Percentiles rank a stretch among this genome's conserved stretches.
Conservation (phyloP, 2,888 invertebrate species). For the Leucophenga montana region DNA sequence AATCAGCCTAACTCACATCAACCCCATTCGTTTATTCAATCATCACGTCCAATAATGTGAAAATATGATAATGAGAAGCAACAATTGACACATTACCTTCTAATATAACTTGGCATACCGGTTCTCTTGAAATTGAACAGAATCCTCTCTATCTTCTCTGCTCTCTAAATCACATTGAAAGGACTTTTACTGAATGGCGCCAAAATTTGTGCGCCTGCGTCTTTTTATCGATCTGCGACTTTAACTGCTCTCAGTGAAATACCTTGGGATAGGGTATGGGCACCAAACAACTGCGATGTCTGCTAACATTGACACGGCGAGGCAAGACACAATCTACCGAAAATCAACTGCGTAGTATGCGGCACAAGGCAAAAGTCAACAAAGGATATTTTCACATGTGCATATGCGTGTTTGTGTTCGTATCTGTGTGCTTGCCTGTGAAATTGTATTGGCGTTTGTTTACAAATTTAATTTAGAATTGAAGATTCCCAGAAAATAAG, state of each 20-base stretch:
- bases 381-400: constrained; percentile 31
- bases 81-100: not conserved
- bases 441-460: not conserved
- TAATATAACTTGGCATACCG: too few relatives aligned
- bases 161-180: not conserved
- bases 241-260: constrained; percentile 35
- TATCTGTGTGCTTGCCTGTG: constrained; percentile 51
- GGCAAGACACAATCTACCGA: constrained; percentile 39
- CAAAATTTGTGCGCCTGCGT: constrained; percentile 52
- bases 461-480: too few relatives aligned
- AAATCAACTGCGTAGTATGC: constrained; percentile 62
- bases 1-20: not conserved
- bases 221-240: constrained; percentile 51
- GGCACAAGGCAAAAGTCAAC: constrained; percentile 51
- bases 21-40: not conserved
- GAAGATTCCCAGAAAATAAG: too few relatives aligned
- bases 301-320: constrained; percentile 24
- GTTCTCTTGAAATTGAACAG: too few relatives aligned
- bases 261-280: constrained; percentile 60
- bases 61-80: constrained; percentile 14
- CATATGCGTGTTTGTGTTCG: constrained; percentile 46
- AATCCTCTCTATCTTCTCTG: not conserved
- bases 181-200: constrained; percentile 55
- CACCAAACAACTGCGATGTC: constrained; percentile 29
- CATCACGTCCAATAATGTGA: not conserved